Base-by-base conservation (phyloP, 2,888 invertebrate species). In the Troides aeacus region DNA sequence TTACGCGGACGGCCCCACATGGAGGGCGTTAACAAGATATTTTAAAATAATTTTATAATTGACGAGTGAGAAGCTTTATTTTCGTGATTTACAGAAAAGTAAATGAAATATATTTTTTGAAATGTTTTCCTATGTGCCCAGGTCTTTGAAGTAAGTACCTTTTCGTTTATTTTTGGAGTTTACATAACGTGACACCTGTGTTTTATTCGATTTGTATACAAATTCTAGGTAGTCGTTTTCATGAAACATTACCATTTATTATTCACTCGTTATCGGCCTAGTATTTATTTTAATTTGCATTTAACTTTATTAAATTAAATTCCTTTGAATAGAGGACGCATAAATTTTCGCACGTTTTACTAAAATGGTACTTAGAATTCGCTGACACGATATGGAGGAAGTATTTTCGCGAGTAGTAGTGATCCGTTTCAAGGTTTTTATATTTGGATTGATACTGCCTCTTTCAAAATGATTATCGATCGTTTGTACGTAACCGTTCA, bases 141-240 rank as follows among this genome's bases (percentile, higher is more conserved):
- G 90, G 79, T 88, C 92, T 65, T 77, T 93, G 79, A 78, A 91
- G 93, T 93, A 78, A 93, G 93, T 93, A 89, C 76, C 76, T 74
- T 79, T 83, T 83, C 75, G 80, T 86, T 87, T 88, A 89, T 88
- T 90, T 90, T 89, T 75, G 84, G 86, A 86, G 88, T 92, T 90
- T 93, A 92, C 87, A 89, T 92, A 92, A 92, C 91, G 80, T 87
- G 90, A 89, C 90, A 90, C 89, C 88, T 91, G 88, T 85, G 84
- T 88, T 84, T 88, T 83, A 80, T 77, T 75, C 73, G 75, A 84
- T 85, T 80, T 85, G 77, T 79, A 80, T 79, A 83, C 79, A 84
- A 82, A 81, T 79, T 78, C 68, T 58, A 72, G 65, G 60, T 15
- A 67, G 30, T 60, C 42, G 56, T 8, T 57, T 23, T 53, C 18